Evolutionary conservation across 2,113 vertebrate genomes (phyloP).

Genomic region (Procavia capensis): DNA sequence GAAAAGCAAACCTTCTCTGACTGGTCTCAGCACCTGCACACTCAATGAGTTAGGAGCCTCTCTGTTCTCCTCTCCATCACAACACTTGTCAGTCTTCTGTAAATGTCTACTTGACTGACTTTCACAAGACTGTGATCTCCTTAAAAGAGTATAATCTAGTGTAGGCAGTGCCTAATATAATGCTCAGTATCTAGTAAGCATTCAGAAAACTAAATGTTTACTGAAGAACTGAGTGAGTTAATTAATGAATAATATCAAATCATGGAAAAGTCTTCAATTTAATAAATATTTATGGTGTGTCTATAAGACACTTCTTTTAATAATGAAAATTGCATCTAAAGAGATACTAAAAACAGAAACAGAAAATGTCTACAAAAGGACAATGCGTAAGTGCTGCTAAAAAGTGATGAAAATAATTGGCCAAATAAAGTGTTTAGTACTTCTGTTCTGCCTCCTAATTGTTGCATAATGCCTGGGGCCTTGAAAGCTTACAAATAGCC

Average conservation of each 20-base stretch:
- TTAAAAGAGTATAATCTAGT: neutral
- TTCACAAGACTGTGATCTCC: neutral
- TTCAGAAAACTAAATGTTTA: neutral
- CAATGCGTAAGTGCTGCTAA: neutral
- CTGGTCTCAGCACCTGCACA: neutral
- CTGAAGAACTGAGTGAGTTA: neutral
- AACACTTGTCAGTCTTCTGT: neutral
- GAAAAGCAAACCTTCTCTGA: neutral
- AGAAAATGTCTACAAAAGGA: neutral
- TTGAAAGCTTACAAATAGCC: too few relatives aligned
- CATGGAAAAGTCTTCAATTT: too few relatives aligned
- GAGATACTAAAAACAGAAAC: neutral
- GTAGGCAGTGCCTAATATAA: neutral
- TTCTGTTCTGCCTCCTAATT: too few relatives aligned
- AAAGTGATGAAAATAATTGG: neutral
- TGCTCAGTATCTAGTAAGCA: neutral
- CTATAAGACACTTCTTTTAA: too few relatives aligned
- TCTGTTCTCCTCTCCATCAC: neutral
- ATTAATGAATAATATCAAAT: neutral
- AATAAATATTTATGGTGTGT: neutral
- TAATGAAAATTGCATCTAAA: neutral
- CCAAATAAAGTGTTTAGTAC: too few relatives aligned
- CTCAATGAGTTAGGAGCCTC: neutral
- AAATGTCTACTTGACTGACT: neutral
- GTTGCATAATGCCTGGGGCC: too few relatives aligned